Evolutionary conservation across 1,140 invertebrate genomes (phyloP).

Genomic region (Brachionus plicatilis): DNA sequence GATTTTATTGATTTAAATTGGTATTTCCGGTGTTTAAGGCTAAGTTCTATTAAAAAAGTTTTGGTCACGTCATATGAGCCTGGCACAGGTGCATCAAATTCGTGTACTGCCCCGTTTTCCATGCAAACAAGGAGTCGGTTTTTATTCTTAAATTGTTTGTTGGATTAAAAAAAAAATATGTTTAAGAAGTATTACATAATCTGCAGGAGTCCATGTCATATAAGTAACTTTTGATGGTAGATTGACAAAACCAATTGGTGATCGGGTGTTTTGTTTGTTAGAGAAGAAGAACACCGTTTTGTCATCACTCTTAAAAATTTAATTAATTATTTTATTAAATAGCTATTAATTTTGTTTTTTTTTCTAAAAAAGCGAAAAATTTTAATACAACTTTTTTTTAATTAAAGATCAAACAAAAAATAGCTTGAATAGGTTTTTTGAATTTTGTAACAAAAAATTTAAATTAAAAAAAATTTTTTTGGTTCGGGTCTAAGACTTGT

Average conservation of each 20-base stretch:
- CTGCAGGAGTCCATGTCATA: slow-evolving; percentile 51
- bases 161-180: not conserved
- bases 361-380: not conserved
- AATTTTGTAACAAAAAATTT: not conserved
- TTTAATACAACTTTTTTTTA: too few species aligned
- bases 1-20: slow-evolving; percentile 54
- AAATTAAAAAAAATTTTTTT: not conserved
- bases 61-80: slow-evolving; percentile 50
- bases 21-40: slow-evolving; percentile 47
- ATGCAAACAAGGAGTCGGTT: slow-evolving; percentile 50
- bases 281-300: slow-evolving; percentile 54
- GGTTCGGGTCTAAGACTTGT: too few species aligned
- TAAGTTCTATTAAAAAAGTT: slow-evolving; percentile 48
- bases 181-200: slow-evolving; percentile 48
- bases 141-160: slow-evolving; percentile 44
- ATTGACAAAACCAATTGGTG: slow-evolving; percentile 54
- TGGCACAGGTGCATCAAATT: slow-evolving; percentile 49
- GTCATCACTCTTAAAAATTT: slow-evolving; percentile 48
- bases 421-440: not conserved
- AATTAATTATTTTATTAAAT: not conserved
- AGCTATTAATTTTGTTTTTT: not conserved
- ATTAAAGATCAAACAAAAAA: not conserved
- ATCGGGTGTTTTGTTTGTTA: slow-evolving; percentile 45
- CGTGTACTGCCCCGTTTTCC: slow-evolving; percentile 49
- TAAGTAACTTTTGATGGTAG: slow-evolving; percentile 48